Conservation (phyloP, 37 sponge, comb jelly and placozoan genomes). For the Oopsacas minuta region DNA sequence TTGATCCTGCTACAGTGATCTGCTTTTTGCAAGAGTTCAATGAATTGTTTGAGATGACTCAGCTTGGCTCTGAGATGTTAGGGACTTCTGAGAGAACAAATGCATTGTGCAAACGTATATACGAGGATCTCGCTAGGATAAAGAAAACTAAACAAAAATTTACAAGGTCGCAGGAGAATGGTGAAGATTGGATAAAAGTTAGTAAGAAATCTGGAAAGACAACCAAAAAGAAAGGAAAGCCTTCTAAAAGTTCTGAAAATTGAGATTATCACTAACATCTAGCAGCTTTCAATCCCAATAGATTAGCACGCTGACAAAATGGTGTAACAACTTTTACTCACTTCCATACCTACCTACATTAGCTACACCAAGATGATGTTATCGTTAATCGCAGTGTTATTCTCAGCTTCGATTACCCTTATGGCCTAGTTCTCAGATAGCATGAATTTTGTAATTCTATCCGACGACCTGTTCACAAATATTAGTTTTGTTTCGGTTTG, state of each 20-base stretch:
- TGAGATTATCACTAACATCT: not conserved
- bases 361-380: not conserved
- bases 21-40: not conserved
- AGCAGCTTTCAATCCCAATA: not conserved
- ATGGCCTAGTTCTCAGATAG: not conserved
- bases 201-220: not conserved
- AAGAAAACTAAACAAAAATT: not conserved
- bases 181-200: not conserved
- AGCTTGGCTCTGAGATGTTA: not conserved
- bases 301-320: not conserved
- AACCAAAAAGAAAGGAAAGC: not conserved
- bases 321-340: not conserved
- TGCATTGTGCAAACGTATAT: not conserved
- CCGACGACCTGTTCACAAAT: not conserved
- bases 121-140: not conserved
- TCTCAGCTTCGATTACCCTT: not conserved
- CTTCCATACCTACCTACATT: not conserved
- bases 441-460: not conserved
- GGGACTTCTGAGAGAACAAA: slow-evolving; percentile 7
- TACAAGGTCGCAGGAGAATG: not conserved
- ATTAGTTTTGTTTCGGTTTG: not conserved
- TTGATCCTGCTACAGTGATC: not conserved
- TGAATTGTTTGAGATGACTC: slow-evolving; percentile 2
- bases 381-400: not conserved
- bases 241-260: not conserved